These are phyloP conservation scores for Colletes latitarsis DNA, from an alignment of 1,140 invertebrate genomes.

Conservation along the genomic window DNA sequence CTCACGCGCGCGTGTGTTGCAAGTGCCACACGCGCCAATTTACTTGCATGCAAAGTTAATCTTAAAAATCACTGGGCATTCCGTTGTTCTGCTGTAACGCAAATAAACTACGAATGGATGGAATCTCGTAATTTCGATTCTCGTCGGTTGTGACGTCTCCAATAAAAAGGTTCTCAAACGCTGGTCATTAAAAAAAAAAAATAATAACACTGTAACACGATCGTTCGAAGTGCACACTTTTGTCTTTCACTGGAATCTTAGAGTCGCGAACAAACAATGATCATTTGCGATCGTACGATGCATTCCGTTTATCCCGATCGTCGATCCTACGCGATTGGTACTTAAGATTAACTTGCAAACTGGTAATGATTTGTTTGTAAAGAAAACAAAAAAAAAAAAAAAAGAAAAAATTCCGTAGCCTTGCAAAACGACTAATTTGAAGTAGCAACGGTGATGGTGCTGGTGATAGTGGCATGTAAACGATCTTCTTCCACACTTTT, in stretches of 20 bases:
- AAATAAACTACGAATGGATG: too few relatives aligned
- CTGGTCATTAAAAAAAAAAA: too few relatives aligned
- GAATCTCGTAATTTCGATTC: too few relatives aligned
- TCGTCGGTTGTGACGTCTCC: too few relatives aligned
- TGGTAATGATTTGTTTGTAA: constrained; percentile 6
- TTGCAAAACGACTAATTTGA: constrained; percentile 55
- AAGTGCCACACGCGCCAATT: constrained; percentile 22
- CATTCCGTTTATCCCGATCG: too few relatives aligned
- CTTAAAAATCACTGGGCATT: constrained; percentile 32
- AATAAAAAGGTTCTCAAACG: too few relatives aligned
- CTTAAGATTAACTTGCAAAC: constrained; percentile 53
- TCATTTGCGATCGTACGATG: too few relatives aligned
- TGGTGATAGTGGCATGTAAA: constrained; percentile 75
- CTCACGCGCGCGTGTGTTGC: constrained; percentile 12
- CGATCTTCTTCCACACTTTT: constrained; percentile 53
- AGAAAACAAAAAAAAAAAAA: background rate
- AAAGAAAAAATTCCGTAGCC: constrained; percentile 5
- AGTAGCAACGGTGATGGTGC: constrained; percentile 72
- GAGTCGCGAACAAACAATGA: too few relatives aligned
- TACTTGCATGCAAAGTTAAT: constrained; percentile 62
- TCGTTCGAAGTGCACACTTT: background rate
- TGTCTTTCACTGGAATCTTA: too few relatives aligned
- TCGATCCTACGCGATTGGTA: background rate
- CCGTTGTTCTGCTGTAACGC: background rate
- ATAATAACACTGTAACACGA: background rate